phyloP scores from a whole-genome alignment of 2,797 vertebrate genomes.

The Rousettus madagascariensis region DNA sequence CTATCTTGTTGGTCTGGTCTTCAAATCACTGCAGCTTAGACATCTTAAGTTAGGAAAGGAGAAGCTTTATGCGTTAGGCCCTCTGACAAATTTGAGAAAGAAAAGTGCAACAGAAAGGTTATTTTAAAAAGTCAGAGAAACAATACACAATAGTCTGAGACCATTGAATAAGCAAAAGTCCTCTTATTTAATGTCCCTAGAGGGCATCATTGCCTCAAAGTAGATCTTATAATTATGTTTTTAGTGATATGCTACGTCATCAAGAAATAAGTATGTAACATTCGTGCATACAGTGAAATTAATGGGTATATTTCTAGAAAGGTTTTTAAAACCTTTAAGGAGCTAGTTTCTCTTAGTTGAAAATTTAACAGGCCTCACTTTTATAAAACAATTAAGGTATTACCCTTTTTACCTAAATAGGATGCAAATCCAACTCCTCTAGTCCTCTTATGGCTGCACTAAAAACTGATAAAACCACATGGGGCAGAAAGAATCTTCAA shows the following conservation, averaged over 20 bases:
- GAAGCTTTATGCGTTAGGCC: neutral
- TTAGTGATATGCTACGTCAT: neutral
- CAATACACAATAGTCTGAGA: neutral
- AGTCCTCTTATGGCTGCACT: neutral
- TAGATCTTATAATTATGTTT: neutral
- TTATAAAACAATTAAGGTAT: neutral
- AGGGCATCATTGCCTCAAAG: neutral
- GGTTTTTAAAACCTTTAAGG: neutral
- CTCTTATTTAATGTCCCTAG: neutral
- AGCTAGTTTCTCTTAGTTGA: neutral
- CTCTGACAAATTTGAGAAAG: neutral
- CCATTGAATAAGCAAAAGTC: neutral
- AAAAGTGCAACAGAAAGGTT: neutral
- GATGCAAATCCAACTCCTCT: neutral
- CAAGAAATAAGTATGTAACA: neutral
- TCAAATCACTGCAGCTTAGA: neutral
- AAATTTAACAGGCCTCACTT: neutral
- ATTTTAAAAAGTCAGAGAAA: neutral
- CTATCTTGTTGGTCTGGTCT: neutral
- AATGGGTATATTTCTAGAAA: neutral
- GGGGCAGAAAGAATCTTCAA: conserved; percentile 19
- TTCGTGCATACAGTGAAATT: neutral
- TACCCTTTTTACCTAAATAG: neutral
- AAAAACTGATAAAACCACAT: neutral
- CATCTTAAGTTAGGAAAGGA: neutral